Evolutionary conservation across 2,797 vertebrate genomes (phyloP).

Genomic region (Amblyraja radiata): DNA sequence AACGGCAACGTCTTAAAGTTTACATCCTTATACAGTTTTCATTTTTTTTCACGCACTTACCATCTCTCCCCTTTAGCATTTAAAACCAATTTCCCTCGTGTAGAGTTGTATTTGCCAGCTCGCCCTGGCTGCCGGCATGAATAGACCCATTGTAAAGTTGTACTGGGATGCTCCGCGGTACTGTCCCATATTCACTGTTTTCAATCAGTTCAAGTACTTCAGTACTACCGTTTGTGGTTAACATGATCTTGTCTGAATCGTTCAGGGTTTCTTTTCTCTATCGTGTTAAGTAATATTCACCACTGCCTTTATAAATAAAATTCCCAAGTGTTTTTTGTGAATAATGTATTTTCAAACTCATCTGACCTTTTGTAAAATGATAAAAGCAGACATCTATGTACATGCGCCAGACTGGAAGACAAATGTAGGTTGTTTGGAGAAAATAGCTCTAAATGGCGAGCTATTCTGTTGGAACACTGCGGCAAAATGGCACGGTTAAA

Average conservation of each 20-base stretch:
- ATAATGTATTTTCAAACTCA: conserved; percentile 10
- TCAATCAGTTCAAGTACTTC: neutral
- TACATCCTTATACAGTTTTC: neutral
- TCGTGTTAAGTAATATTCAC: neutral
- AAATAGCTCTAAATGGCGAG: neutral
- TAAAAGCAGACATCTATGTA: neutral
- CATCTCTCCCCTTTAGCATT: neutral
- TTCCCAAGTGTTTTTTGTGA: neutral
- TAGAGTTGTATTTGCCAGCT: conserved; percentile 6
- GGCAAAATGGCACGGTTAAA: conserved; percentile 24
- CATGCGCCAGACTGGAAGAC: neutral
- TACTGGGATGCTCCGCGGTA: neutral
- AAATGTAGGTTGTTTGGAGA: neutral
- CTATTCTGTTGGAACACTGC: neutral
- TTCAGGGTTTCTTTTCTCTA: neutral
- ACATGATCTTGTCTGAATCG: conserved; percentile 2
- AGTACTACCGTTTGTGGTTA: neutral
- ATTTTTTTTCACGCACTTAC: conserved; percentile 1
- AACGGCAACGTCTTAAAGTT: conserved; percentile 3
- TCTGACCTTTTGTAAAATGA: neutral
- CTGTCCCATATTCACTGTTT: neutral
- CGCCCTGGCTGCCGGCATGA: too few species aligned
- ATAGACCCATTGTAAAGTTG: conserved; percentile 2
- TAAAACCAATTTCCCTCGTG: neutral
- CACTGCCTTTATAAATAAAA: neutral